Evolutionary conservation across 2,113 vertebrate species (phyloP).

Genomic region (Carollia perspicillata): DNA sequence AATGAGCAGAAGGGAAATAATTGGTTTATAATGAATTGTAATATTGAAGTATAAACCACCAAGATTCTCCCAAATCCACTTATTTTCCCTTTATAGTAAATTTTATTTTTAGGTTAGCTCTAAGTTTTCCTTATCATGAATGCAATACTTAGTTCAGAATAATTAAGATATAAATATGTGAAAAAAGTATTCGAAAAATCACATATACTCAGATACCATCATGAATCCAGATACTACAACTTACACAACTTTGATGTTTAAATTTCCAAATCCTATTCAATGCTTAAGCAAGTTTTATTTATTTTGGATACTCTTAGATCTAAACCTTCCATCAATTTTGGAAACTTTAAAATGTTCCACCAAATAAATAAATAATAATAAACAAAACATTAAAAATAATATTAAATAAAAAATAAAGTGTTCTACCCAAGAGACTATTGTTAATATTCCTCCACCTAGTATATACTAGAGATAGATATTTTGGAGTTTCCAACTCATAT

Average conservation of each 20-base stretch:
- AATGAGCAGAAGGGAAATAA: conserved; percentile 7
- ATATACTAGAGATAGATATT: background rate
- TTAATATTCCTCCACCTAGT: background rate
- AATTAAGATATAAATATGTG: background rate
- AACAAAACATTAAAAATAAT: background rate
- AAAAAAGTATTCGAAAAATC: background rate
- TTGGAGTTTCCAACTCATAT: background rate
- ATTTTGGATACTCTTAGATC: background rate
- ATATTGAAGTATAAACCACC: conserved; percentile 1
- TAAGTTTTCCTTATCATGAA: background rate
- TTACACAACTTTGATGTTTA: background rate
- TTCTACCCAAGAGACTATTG: background rate
- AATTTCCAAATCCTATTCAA: background rate
- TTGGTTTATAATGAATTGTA: conserved; percentile 28
- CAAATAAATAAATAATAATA: background rate
- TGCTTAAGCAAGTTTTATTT: background rate
- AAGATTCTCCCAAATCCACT: background rate
- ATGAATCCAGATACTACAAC: background rate
- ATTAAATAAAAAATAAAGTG: background rate
- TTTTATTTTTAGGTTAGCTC: background rate
- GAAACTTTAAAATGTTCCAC: background rate
- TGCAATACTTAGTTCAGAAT: background rate
- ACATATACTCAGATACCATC: background rate
- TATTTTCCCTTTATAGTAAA: background rate
- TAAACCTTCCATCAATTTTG: background rate